Base-by-base conservation (phyloP, 2,888 invertebrate genomes). In the Orchesellides sinensis region DNA sequence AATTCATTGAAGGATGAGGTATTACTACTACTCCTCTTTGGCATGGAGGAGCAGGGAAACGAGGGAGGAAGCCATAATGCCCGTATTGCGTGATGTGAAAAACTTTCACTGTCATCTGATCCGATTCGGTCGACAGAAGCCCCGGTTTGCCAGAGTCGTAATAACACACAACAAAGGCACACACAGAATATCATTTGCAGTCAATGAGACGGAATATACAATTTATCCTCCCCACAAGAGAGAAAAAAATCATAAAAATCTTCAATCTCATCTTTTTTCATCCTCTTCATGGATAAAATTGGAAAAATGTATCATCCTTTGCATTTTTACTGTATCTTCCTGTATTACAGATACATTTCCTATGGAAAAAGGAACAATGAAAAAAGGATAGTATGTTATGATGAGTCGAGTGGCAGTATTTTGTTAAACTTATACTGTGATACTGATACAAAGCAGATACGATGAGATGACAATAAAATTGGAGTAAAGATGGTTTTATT, bases 21-120 rank as follows among this genome's bases (percentile, higher is more conserved):
- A 75, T 75, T 66, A 56, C 59, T n/a, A n/a, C n/a, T n/a, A n/a
- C n/a, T n/a, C n/a, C n/a, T n/a, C n/a, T n/a, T n/a, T 75, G 23
- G 25, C n/a, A 25, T n/a, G 35, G 21, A 45, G 19, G 12, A 54
- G 27, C 68, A 49, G 32, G 59, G 27, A 66, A 59, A 54, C 19
- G 23, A 74, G 78, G 73, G 78, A 84, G 85, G 85, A 85, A 85
- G 85, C 83, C 85, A 85, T 85, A 84, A 85, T 85, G 83, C 85
- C 45, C 61, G 61, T 70, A 84, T 85, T 78, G 85, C 85, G 83
- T 85, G 85, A 85, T 84, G 83, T 85, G 80, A 85, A 84, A 74
- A 77, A 79, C 83, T 83, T 84, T 79, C 80, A 81, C 78, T 83
- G 82, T 74, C 85, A 83, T 83, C 83, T 82, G 78, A 83, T 83